Evolutionary conservation across 2,113 vertebrate genomes (phyloP).

Genomic region (Phalacrocorax pelagicus): DNA sequence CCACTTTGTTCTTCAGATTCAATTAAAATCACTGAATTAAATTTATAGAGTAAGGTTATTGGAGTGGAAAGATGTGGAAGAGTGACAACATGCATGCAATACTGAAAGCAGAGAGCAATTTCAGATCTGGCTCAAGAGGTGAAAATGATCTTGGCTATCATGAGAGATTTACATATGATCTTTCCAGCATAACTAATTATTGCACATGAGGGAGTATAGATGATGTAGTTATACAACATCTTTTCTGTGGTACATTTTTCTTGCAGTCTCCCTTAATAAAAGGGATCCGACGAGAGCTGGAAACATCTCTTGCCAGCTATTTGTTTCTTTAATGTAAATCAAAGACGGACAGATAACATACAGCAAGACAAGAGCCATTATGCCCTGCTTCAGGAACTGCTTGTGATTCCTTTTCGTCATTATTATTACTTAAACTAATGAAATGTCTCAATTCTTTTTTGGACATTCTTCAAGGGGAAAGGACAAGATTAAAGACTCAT

Average conservation of each 20-base stretch:
- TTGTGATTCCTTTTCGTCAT: not conserved
- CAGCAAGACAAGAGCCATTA: slow-evolving; percentile 10
- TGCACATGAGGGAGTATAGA: not conserved
- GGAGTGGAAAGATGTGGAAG: not conserved
- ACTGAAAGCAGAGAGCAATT: not conserved
- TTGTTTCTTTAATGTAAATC: slow-evolving; percentile 38
- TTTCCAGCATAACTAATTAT: not conserved
- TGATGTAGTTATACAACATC: not conserved
- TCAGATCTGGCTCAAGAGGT: not conserved
- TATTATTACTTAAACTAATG: slow-evolving; percentile 42
- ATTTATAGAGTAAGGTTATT: not conserved
- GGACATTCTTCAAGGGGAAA: not conserved
- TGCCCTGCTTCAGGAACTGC: not conserved
- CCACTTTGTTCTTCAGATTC: not conserved
- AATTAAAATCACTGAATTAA: slow-evolving; percentile 11
- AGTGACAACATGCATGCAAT: not conserved
- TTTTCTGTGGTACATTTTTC: not conserved
- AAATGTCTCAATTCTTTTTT: not conserved
- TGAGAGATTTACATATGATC: not conserved
- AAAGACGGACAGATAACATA: slow-evolving; percentile 29
- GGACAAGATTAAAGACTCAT: slow-evolving; percentile 50
- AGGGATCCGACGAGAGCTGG: not conserved
- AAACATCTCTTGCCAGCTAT: slow-evolving; percentile 22
- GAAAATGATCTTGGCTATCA: not conserved
- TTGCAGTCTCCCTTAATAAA: not conserved